A percentile compares a stretch with the other conserved stretches of the same genome.
These are phyloP conservation scores for Bacillus rossius DNA, from an alignment of 1,140 invertebrate genomes.

Conservation along the genomic window DNA sequence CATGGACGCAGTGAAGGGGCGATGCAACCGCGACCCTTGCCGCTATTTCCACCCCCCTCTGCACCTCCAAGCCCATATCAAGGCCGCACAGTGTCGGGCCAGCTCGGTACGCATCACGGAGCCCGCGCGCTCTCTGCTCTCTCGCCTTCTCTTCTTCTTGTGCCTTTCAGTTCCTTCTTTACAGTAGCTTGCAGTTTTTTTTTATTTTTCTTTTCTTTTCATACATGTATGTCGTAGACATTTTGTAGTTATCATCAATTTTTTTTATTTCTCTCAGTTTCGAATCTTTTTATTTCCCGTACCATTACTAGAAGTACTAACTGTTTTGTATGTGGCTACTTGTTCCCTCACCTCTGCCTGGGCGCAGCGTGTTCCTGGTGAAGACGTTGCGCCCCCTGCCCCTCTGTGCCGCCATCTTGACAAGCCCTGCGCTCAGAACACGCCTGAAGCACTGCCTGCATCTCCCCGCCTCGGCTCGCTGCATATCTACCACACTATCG, in stretches of 20 bases:
- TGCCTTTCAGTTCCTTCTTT: conserved; percentile 25
- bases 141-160: conserved; percentile 24
- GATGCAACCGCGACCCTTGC: conserved; percentile 93
- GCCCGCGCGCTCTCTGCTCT: conserved; percentile 28
- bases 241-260: no score
- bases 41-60: conserved; percentile 96
- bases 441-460: not conserved
- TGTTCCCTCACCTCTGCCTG: no score
- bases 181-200: conserved; percentile 17
- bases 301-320: no score
- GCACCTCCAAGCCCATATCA: conserved; percentile 98
- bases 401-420: conserved; percentile 21
- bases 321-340: no score
- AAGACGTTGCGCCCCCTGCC: no score
- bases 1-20: conserved; percentile 97
- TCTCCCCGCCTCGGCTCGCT: conserved; percentile 10
- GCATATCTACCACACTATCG: conserved; percentile 1
- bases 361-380: no score
- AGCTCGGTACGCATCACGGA: conserved; percentile 75
- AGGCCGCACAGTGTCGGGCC: conserved; percentile 87
- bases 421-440: conserved; percentile 26
- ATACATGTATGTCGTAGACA: no score
- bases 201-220: conserved; percentile 7
- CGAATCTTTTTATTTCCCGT: no score
- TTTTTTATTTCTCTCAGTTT: no score